Percentiles rank a stretch among this genome's conserved stretches.
phyloP scores from a whole-genome alignment of 2,888 invertebrate species.

The Melanophora roralis region DNA sequence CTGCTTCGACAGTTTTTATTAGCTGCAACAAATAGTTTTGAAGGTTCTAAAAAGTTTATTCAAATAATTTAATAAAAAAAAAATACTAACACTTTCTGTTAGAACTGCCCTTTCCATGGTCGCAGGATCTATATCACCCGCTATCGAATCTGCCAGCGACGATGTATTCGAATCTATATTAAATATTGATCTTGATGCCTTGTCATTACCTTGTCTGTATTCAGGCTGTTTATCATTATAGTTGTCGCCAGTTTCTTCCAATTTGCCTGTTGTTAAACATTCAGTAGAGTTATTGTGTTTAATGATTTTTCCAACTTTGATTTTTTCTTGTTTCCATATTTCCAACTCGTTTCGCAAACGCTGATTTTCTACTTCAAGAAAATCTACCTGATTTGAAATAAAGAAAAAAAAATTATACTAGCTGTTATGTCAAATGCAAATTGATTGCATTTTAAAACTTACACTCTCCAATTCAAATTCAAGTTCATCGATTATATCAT shows the following conservation, averaged over 20 bases:
- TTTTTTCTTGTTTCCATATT: constrained; percentile 62
- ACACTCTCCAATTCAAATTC: constrained; percentile 75
- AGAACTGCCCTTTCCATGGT: constrained; percentile 70
- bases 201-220: constrained; percentile 27
- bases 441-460: constrained; percentile 38
- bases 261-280: constrained; percentile 4
- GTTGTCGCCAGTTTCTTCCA: constrained; percentile 63
- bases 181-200: constrained; percentile 21
- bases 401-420: background rate
- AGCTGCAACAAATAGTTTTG: constrained; percentile 63
- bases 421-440: background rate
- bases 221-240: constrained; percentile 40
- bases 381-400: constrained; percentile 68
- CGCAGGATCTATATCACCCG: constrained; percentile 68
- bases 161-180: constrained; percentile 62
- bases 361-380: constrained; percentile 73
- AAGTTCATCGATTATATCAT: constrained; percentile 75
- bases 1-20: constrained; percentile 68
- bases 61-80: background rate
- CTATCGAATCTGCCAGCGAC: constrained; percentile 64
- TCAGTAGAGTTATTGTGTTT: background rate
- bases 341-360: constrained; percentile 69
- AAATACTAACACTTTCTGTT: constrained; percentile 70
- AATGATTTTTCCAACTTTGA: constrained; percentile 15
- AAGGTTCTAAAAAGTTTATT: too few relatives aligned